Base-by-base conservation (phyloP, 37 sponge, comb jelly and placozoan species). In the Aplysina aerophoba region DNA sequence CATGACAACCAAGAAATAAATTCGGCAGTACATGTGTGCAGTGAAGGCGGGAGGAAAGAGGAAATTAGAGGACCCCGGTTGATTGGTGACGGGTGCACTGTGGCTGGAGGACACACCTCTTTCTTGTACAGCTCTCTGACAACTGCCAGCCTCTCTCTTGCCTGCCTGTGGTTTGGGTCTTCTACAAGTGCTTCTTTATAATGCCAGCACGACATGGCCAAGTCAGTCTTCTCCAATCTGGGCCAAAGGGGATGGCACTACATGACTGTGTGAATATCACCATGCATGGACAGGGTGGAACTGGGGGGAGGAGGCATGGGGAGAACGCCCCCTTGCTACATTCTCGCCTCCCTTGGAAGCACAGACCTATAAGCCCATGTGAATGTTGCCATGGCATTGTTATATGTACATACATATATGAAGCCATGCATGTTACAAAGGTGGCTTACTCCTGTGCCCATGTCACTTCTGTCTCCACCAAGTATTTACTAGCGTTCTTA, bases 401-500 rank as follows among this genome's bases (percentile, higher is more conserved):
- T n/a, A n/a, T n/a, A n/a, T n/a, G n/a, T n/a, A n/a, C n/a, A n/a
- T n/a, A n/a, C n/a, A n/a, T n/a, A n/a, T n/a, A n/a, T n/a, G n/a
- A n/a, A n/a, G n/a, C n/a, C n/a, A n/a, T n/a, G n/a, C n/a, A n/a
- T n/a, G n/a, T n/a, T 44, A 0, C 0, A 20, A 36, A 21, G 14
- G 30, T 0, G 50, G 79, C 93, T 83, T 66, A 94, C 94, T 79
- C 63, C 38, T 86, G 59, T 20, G 92, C 94, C 21, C 62, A 86
- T 20, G 89, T 92, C 1, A 73, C 73, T n/a, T 88, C 87, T 5
- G 94, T 94, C 83, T 91, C 87, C 4, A 86, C 89, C 40, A 94
- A 55, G 41, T 94, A 94, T 25, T 82, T 91, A 25, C 80, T 84
- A 17, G 94, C 94, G 84, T 94, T 94, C 64, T 59, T 84, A 59